Base-by-base conservation (phyloP, 2,888 invertebrate genomes). In the Drosophila paucipuncta region DNA sequence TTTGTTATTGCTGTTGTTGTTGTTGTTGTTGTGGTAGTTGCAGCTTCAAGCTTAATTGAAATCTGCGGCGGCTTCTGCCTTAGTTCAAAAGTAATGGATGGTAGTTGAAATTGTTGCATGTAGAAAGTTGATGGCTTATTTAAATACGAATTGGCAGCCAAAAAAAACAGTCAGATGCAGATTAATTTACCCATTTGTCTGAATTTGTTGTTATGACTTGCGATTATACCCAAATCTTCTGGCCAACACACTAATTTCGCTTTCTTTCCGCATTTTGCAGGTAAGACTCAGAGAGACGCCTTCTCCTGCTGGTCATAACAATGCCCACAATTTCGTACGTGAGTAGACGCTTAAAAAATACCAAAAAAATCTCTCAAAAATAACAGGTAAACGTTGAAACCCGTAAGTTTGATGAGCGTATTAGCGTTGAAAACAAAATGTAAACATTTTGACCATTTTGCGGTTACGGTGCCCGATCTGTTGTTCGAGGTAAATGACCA, bases 391-490 rank as follows among this genome's bases (percentile, higher is more conserved):
- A 11, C 13, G 28, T 4, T 18, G 18, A 10, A 50, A 37, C 47
- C 54, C 39, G 31, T 62, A 52, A 62, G 62, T 78, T 83, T 79
- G 67, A 65, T 77, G 75, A 78, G 82, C 84, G 78, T 77, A 82
- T 85, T 84, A 79, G 81, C 76, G 88, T 70, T 82, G 74, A 70
- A 76, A 78, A 80, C 83, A 85, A 73, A 79, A 77, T 75, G 77
- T 84, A 84, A 85, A 85, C 83, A 88, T 88, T 88, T 85, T 83
- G 86, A 85, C 80, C 84, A 50, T 62, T 72, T 73, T 76, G 75
- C 73, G 76, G 76, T 73, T 60, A 22, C 37, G 50, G 25, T 16
- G 66, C n/a, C n/a, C 43, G 61, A 69, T 59, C 61, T 74, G 53
- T 78, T 74, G 58, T 65, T 25, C 22, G 33, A 61, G 63, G 61